Base-by-base conservation (phyloP, 2,888 invertebrate species). In the Lordiphosa andalusiaca region DNA sequence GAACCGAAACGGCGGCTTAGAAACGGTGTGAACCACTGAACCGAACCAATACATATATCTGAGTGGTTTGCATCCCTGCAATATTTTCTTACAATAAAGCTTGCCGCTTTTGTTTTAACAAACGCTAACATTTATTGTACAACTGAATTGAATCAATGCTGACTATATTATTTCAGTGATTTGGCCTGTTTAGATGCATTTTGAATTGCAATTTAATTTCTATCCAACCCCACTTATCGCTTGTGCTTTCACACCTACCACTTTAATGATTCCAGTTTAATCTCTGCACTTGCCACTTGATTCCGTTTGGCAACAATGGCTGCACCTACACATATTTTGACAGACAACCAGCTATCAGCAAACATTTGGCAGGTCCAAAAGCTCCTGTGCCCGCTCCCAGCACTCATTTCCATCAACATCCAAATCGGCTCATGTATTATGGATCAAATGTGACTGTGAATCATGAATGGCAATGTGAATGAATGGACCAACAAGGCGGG, bases 401-500 rank as follows among this genome's bases (percentile, higher is more conserved):
- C 30, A 30, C 36, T 25, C 21, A 12, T 23, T 9, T 9, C 41
- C 6, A 56, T 57, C 54, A 40, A 41, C 56, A 25, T 37, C 55
- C 55, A 51, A 53, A 66, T 66, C 40, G 49, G 39, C 71, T 77
- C 73, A 80, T 83, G 83, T 77, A 73, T 83, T 77, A 83, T 80
- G 73, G 77, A 78, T 78, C 66, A 68, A 63, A 64, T 72, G 68
- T 53, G 60, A 56, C 40, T 51, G 46, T 44, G 51, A 58, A 46
- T 72, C 58, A 78, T 72, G 83, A 83, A 78, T 67, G 23, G 50
- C 35, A 66, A 12, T 37, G 37, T 68, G 55, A 64, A 61, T 50
- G 57, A 52, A 52, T 48, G 50, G 53, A 54, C 33, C 12, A 36
- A 44, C 39, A 23, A 50, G 30, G 6, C 25, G 40, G 48, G 35